phyloP scores from a whole-genome alignment of 2,888 invertebrate genomes.

The Scaptomyza reducta region DNA sequence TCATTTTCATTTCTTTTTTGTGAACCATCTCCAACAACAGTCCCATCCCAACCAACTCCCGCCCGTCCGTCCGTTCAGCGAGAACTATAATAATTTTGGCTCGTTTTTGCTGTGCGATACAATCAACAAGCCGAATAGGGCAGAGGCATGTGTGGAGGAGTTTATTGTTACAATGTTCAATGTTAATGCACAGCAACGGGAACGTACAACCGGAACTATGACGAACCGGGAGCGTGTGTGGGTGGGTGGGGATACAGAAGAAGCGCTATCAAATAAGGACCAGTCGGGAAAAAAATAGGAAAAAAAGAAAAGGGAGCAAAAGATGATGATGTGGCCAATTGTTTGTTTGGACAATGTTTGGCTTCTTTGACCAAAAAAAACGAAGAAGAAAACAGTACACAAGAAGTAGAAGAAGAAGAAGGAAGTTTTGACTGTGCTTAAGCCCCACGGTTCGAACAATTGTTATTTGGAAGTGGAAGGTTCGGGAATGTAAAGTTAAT shows the following conservation, averaged over 20 bases:
- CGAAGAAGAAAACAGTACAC: not conserved
- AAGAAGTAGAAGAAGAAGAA: not conserved
- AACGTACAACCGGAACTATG: constrained; percentile 21
- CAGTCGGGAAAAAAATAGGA: not conserved
- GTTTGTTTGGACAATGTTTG: constrained; percentile 45
- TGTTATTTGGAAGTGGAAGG: constrained; percentile 5
- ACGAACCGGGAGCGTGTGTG: not conserved
- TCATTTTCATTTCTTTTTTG: not conserved
- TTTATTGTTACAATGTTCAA: constrained; percentile 58
- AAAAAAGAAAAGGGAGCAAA: constrained; percentile 1
- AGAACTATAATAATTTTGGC: constrained; percentile 36
- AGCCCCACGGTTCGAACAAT: no score
- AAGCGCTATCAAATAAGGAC: constrained; percentile 11
- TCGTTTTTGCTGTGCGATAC: constrained; percentile 30
- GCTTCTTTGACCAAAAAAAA: constrained; percentile 47
- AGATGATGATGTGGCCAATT: constrained; percentile 35
- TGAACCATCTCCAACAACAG: not conserved
- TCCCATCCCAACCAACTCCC: no score
- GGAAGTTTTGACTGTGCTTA: constrained; percentile 4
- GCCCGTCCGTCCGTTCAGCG: constrained; percentile 6
- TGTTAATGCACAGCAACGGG: constrained; percentile 62
- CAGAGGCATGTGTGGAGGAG: constrained; percentile 26
- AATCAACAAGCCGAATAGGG: constrained; percentile 25
- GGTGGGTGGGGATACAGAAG: not conserved
- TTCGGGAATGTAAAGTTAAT: constrained; percentile 51